Percentiles rank a stretch among this genome's conserved stretches.
These are phyloP conservation scores for Callimorpha dominula DNA, from an alignment of 2,888 invertebrate species.

Conservation along the genomic window DNA sequence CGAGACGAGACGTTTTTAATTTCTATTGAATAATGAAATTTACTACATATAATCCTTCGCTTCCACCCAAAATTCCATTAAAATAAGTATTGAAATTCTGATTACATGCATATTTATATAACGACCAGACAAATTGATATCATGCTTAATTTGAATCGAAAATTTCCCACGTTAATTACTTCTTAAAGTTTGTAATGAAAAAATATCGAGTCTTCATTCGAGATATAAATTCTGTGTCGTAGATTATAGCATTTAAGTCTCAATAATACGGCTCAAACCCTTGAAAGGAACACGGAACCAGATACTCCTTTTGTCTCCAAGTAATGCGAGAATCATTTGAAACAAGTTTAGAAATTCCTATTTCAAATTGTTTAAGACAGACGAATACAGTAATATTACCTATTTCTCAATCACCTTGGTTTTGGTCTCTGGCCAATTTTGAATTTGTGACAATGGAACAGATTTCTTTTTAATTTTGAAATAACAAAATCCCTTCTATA, in stretches of 20 bases:
- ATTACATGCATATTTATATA: too few species aligned
- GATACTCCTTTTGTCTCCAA: constrained; percentile 43
- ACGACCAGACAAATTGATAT: background rate
- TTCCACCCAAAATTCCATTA: background rate
- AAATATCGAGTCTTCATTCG: background rate
- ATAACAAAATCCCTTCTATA: background rate
- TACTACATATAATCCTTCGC: too few species aligned
- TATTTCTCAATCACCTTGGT: constrained; percentile 17
- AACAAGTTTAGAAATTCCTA: constrained; percentile 41
- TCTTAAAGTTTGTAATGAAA: background rate
- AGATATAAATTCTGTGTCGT: constrained; percentile 20
- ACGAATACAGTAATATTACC: constrained; percentile 25
- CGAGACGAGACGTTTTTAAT: too few species aligned
- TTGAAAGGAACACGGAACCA: constrained; percentile 27
- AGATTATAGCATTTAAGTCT: constrained; percentile 32
- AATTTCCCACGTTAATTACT: background rate
- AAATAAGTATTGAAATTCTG: background rate
- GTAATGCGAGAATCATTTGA: constrained; percentile 39
- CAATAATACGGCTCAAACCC: constrained; percentile 23
- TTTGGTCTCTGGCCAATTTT: constrained; percentile 9
- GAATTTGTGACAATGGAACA: background rate
- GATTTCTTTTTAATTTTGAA: background rate
- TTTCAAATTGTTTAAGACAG: constrained; percentile 33
- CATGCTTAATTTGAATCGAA: background rate
- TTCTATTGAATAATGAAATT: too few species aligned